Conservation (phyloP, 2,797 vertebrate species). For the Parauchenoglanis ngamensis region DNA sequence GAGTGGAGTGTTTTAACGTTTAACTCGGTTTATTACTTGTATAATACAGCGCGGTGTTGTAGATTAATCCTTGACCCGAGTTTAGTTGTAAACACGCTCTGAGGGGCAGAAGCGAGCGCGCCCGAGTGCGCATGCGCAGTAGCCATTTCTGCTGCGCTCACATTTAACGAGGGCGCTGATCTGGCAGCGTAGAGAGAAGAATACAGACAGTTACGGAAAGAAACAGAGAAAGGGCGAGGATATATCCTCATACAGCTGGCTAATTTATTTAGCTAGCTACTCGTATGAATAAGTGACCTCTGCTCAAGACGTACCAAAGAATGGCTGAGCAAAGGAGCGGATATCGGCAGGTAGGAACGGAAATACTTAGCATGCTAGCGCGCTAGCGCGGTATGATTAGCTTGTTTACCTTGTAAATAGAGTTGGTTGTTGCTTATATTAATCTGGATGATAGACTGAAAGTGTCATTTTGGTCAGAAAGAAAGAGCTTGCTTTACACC, state of each 20-base stretch:
- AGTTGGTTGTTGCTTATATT: not conserved
- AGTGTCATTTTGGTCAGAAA: not conserved
- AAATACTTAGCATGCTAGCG: not conserved
- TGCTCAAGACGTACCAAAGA: slow-evolving; percentile 27
- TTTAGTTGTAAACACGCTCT: not conserved
- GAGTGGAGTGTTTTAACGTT: not conserved
- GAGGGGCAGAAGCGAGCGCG: not conserved
- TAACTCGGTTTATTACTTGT: not conserved
- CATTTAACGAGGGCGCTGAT: not conserved
- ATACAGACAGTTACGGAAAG: not conserved
- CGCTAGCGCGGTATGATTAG: not conserved
- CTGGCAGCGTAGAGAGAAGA: not conserved
- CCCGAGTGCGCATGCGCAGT: slow-evolving; percentile 48
- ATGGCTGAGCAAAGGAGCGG: slow-evolving; percentile 57
- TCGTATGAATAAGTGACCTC: slow-evolving; percentile 26
- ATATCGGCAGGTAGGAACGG: slow-evolving; percentile 56
- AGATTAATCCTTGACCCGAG: not conserved
- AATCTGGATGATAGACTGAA: too few relatives aligned
- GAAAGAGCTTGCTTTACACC: not conserved
- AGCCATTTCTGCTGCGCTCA: slow-evolving; percentile 30
- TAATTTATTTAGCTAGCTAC: not conserved
- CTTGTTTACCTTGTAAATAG: not conserved
- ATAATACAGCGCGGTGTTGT: not conserved
- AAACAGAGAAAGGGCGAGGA: not conserved
- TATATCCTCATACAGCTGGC: not conserved